Conservation (phyloP, 2,888 invertebrate genomes). For the Automeris io region DNA sequence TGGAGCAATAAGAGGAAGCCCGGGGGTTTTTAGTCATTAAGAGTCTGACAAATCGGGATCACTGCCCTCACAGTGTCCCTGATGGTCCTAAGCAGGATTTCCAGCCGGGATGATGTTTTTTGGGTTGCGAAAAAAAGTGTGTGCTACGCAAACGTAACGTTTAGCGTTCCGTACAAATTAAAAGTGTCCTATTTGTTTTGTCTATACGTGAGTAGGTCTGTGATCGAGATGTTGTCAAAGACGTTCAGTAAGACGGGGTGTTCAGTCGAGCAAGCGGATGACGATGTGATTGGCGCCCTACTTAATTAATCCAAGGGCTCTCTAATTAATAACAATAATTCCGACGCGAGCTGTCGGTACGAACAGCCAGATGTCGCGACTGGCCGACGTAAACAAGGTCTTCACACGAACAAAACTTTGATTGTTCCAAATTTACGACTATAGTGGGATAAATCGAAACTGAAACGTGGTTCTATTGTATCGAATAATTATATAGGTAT, state of each 20-base stretch:
- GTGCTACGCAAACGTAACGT: too few species aligned
- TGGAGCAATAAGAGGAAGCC: too few species aligned
- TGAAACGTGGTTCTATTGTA: conserved; percentile 14
- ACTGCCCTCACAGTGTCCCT: too few species aligned
- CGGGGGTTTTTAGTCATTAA: too few species aligned
- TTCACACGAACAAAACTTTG: conserved; percentile 18
- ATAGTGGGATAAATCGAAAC: conserved; percentile 22
- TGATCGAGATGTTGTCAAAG: conserved; percentile 63
- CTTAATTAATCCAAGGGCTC: conserved; percentile 71
- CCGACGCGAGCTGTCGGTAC: conserved; percentile 43
- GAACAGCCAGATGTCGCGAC: conserved; percentile 61
- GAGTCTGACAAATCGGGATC: too few species aligned
- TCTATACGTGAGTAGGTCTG: conserved; percentile 32
- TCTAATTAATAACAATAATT: conserved; percentile 76
- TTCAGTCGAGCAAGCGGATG: conserved; percentile 50
- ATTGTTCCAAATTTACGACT: conserved; percentile 43
- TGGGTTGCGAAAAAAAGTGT: too few species aligned
- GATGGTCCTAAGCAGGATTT: too few species aligned
- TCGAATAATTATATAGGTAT: too few species aligned
- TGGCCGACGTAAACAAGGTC: conserved; percentile 23
- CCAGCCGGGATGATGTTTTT: too few species aligned
- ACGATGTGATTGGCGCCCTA: conserved; percentile 70
- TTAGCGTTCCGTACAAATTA: background rate
- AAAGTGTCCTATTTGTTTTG: conserved; percentile 1
- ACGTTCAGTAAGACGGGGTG: conserved; percentile 62